Conservation (phyloP, 2,797 vertebrate genomes). For the Cottoperca gobio region DNA sequence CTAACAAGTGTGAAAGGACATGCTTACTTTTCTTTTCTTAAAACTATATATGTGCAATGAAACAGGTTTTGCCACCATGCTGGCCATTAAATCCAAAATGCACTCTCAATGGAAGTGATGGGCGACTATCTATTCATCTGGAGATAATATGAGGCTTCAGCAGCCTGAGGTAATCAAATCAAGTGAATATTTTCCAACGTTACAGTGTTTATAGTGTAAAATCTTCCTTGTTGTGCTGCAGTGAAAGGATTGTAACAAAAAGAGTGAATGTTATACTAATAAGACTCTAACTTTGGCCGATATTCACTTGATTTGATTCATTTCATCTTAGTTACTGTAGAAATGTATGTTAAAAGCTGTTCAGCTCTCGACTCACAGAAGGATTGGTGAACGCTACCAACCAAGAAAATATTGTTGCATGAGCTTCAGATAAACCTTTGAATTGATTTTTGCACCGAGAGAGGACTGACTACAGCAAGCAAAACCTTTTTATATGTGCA, state of each 20-base stretch:
- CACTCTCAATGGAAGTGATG: background rate
- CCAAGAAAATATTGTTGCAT: too few species aligned
- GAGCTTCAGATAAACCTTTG: too few species aligned
- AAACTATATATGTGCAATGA: background rate
- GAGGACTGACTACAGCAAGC: too few species aligned
- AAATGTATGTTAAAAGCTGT: too few species aligned
- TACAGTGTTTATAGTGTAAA: background rate
- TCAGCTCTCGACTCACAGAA: too few species aligned
- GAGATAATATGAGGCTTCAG: background rate
- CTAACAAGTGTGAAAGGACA: background rate
- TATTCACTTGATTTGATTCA: background rate
- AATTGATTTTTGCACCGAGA: too few species aligned
- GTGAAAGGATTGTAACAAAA: background rate
- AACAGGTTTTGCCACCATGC: background rate
- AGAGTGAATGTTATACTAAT: background rate
- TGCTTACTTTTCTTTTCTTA: background rate
- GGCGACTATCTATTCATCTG: background rate
- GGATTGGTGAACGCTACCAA: too few species aligned
- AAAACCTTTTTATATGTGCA: background rate
- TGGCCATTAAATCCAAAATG: background rate
- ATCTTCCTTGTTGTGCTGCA: background rate
- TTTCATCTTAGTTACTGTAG: too few species aligned
- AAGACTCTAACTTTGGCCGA: background rate
- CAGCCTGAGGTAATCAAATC: background rate
- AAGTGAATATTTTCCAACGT: background rate